Percentiles rank a stretch among this genome's conserved stretches.
Evolutionary conservation across 2,888 invertebrate genomes (phyloP).

Genomic region (Cabera pusaria): DNA sequence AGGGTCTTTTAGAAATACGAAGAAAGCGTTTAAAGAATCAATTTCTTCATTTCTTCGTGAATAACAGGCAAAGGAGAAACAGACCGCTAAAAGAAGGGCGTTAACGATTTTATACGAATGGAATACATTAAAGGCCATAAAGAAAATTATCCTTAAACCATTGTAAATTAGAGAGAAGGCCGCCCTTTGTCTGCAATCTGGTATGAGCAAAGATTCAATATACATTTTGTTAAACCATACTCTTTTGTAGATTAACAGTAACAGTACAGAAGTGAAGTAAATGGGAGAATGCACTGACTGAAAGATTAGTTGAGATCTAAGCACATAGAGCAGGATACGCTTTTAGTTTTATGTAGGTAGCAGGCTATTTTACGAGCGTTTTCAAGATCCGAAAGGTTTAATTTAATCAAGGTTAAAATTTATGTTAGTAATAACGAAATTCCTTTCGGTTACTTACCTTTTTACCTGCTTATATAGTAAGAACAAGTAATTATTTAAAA

Average conservation of each 20-base stretch:
- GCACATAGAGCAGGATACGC: constrained; percentile 1
- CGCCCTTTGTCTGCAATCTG: constrained; percentile 22
- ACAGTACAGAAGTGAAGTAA: constrained; percentile 10
- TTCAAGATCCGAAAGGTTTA: background rate
- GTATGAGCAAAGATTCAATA: constrained; percentile 18
- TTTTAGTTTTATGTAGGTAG: constrained; percentile 11
- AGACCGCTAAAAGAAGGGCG: constrained; percentile 31
- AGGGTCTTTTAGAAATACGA: constrained; percentile 10
- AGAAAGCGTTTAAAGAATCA: constrained; percentile 48
- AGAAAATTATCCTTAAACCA: constrained; percentile 19
- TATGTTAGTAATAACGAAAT: no score
- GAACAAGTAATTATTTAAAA: no score
- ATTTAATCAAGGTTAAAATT: no score
- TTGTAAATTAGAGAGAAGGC: constrained; percentile 22
- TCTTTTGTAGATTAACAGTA: constrained; percentile 14
- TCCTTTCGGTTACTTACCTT: no score
- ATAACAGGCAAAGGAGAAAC: constrained; percentile 33
- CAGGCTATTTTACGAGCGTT: background rate
- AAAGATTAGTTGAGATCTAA: constrained; percentile 14
- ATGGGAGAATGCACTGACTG: constrained; percentile 17
- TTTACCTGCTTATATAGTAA: no score
- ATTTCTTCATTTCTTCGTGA: constrained; percentile 41
- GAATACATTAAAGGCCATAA: constrained; percentile 15
- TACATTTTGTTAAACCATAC: constrained; percentile 18
- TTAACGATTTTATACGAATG: constrained; percentile 21